Evolutionary conservation across 2,113 vertebrate species (phyloP).

Genomic region (Etia nguti): DNA sequence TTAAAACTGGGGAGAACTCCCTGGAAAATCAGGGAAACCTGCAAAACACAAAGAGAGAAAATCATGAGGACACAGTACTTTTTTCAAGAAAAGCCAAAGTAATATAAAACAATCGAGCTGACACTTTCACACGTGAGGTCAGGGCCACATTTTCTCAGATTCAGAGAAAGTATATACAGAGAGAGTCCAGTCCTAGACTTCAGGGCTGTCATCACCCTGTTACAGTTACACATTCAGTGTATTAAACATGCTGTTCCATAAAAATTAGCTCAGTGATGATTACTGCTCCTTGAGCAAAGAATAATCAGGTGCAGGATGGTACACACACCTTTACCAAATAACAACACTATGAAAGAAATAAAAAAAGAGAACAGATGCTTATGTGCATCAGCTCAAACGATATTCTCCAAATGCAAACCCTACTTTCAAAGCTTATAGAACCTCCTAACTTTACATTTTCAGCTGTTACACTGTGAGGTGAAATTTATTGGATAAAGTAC

Average conservation of each 20-base stretch:
- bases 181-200: background rate
- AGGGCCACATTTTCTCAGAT: background rate
- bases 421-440: background rate
- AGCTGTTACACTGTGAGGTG: background rate
- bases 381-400: background rate
- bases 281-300: slow-evolving; percentile 25
- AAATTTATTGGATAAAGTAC: background rate
- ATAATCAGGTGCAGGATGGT: slow-evolving; percentile 5
- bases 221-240: background rate
- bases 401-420: background rate
- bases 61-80: background rate
- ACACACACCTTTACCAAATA: background rate
- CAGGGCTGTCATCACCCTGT: background rate
- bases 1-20: slow-evolving; percentile 62
- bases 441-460: background rate
- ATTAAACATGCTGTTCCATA: background rate
- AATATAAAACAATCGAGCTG: background rate
- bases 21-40: slow-evolving; percentile 92
- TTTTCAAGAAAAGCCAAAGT: background rate
- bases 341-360: background rate
- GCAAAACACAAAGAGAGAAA: background rate
- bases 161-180: background rate
- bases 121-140: background rate
- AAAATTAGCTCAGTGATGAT: background rate
- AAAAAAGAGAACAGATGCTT: background rate